Percentiles rank a stretch among this genome's conserved stretches.
Conservation (phyloP, 1,140 invertebrate species). For the Bombyx mandarina region DNA sequence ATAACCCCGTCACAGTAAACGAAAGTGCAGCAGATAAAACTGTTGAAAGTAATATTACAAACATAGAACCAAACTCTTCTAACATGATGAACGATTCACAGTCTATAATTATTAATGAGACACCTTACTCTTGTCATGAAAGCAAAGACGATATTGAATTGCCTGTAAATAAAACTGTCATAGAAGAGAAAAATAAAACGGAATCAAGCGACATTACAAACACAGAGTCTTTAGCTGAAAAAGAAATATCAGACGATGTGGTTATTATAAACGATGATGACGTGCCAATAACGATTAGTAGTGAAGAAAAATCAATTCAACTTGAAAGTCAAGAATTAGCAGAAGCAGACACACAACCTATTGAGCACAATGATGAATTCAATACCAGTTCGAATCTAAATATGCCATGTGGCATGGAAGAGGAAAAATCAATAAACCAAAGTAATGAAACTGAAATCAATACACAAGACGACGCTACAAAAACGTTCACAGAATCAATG, state of each 20-base stretch:
- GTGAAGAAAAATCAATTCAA: slow-evolving; percentile 19
- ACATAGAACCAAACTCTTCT: background rate
- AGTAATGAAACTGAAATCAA: slow-evolving; percentile 2
- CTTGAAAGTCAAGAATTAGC: slow-evolving; percentile 44
- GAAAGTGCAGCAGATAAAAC: background rate
- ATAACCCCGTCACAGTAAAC: background rate
- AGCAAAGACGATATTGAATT: slow-evolving; percentile 39
- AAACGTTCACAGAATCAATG: background rate
- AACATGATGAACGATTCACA: background rate
- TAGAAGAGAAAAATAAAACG: slow-evolving; percentile 18
- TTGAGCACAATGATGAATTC: slow-evolving; percentile 13
- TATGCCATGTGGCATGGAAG: too few species aligned
- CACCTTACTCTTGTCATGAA: slow-evolving; percentile 4
- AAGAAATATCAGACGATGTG: slow-evolving; percentile 22
- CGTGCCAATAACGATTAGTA: slow-evolving; percentile 18
- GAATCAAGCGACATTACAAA: slow-evolving; percentile 53
- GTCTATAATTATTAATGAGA: slow-evolving; percentile 4
- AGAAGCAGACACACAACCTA: slow-evolving; percentile 46
- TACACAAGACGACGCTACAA: slow-evolving; percentile 5
- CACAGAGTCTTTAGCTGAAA: slow-evolving; percentile 28
- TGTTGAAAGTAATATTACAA: background rate
- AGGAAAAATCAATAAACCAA: background rate
- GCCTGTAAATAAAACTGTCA: slow-evolving; percentile 36
- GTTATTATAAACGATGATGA: slow-evolving; percentile 30
- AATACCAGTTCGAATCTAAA: too few species aligned